phyloP scores from a whole-genome alignment of 2,113 vertebrate genomes.

The Meles meles region DNA sequence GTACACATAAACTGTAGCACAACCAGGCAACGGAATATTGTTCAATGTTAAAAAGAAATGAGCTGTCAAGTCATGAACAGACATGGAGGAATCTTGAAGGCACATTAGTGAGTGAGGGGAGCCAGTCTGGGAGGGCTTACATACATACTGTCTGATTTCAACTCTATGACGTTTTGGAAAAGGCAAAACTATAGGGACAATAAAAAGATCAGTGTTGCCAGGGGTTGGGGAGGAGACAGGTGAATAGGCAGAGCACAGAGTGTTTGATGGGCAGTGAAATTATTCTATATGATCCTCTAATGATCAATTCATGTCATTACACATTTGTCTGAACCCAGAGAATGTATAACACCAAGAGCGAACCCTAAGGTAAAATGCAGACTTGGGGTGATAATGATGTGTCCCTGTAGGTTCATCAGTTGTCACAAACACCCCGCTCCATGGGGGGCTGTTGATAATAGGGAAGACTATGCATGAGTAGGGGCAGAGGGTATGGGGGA shows the following conservation, averaged over 20 bases:
- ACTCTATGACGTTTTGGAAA: not conserved
- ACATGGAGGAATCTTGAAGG: not conserved
- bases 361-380: not conserved
- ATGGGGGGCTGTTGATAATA: not conserved
- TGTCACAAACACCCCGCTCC: not conserved
- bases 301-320: not conserved
- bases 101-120: not conserved
- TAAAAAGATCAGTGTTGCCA: not conserved
- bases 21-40: not conserved
- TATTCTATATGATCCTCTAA: not conserved
- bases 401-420: not conserved
- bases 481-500: not conserved
- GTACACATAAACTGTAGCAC: not conserved
- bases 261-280: not conserved
- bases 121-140: not conserved
- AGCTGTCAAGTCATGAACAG: not conserved
- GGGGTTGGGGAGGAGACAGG: not conserved
- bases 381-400: not conserved
- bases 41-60: not conserved
- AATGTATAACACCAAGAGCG: not conserved
- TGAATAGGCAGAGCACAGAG: not conserved
- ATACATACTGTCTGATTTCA: not conserved
- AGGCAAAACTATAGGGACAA: not conserved
- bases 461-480: not conserved
- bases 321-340: not conserved